A percentile compares a stretch with the other conserved stretches of the same genome.
Conservation (phyloP, 2,113 vertebrate genomes). For the Choloepus hoffmanni region DNA sequence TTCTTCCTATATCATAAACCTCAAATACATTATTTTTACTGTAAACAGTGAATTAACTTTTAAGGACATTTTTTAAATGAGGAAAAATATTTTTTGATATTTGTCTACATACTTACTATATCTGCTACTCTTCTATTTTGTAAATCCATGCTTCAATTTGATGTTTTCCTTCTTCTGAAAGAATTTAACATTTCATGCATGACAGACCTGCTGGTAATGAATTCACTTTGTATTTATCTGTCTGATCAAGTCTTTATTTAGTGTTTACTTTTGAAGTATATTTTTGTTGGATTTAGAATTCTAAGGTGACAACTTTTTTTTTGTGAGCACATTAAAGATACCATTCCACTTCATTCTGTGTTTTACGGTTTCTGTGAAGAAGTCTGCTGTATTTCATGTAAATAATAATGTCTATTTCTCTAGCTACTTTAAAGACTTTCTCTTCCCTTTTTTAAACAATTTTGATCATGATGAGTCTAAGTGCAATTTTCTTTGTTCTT, state of each 20-base stretch:
- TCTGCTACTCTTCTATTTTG: not conserved
- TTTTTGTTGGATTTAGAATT: conserved; percentile 20
- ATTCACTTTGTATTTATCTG: not conserved
- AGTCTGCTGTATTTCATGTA: not conserved
- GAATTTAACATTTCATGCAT: not conserved
- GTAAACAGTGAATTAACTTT: not conserved
- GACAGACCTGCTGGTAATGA: not conserved
- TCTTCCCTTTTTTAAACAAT: not conserved
- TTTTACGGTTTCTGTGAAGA: not conserved
- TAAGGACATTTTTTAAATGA: not conserved
- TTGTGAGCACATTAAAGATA: not conserved
- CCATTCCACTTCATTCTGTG: not conserved
- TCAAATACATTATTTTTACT: not conserved
- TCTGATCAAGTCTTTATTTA: not conserved
- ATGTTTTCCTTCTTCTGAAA: not conserved
- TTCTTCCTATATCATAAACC: not conserved
- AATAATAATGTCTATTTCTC: not conserved
- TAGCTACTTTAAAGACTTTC: not conserved
- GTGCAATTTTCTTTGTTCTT: not conserved
- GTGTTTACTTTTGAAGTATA: not conserved
- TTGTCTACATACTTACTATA: not conserved
- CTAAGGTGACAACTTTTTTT: not conserved
- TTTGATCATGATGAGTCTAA: not conserved
- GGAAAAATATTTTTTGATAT: not conserved
- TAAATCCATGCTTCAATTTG: not conserved